phyloP scores from a whole-genome alignment of 1,140 invertebrate genomes.

The Bombus pascuorum region DNA sequence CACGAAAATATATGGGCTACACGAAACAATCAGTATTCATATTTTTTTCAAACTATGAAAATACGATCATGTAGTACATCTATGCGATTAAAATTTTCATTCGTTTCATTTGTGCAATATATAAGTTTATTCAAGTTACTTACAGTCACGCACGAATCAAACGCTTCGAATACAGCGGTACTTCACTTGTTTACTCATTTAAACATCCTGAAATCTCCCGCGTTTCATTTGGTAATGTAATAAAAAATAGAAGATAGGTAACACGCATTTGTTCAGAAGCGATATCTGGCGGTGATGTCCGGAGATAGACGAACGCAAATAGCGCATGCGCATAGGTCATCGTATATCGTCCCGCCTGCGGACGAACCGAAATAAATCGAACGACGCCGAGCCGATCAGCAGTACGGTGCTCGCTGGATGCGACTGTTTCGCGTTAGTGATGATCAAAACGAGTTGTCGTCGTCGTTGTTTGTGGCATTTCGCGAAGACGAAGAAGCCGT shows the following conservation, averaged over 20 bases:
- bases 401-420: conserved; percentile 77
- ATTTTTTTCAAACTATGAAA: not conserved
- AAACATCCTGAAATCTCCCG: conserved; percentile 8
- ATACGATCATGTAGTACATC: not conserved
- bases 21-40: not conserved
- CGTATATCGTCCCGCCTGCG: conserved; percentile 71
- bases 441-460: conserved; percentile 77
- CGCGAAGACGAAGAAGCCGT: conserved; percentile 76
- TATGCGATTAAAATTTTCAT: not conserved
- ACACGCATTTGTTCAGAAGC: conserved; percentile 17
- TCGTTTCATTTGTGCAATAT: not conserved
- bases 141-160: not conserved
- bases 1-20: not conserved
- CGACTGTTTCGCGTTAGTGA: conserved; percentile 74
- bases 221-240: not conserved
- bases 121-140: not conserved
- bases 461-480: conserved; percentile 73
- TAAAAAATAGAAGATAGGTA: not conserved
- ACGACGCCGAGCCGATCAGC: conserved; percentile 77
- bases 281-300: conserved; percentile 72
- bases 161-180: not conserved
- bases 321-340: conserved; percentile 72
- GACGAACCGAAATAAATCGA: conserved; percentile 80
- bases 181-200: not conserved
- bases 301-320: conserved; percentile 58